phyloP scores from a whole-genome alignment of 2,888 invertebrate genomes.

The Heliconius ismenius region DNA sequence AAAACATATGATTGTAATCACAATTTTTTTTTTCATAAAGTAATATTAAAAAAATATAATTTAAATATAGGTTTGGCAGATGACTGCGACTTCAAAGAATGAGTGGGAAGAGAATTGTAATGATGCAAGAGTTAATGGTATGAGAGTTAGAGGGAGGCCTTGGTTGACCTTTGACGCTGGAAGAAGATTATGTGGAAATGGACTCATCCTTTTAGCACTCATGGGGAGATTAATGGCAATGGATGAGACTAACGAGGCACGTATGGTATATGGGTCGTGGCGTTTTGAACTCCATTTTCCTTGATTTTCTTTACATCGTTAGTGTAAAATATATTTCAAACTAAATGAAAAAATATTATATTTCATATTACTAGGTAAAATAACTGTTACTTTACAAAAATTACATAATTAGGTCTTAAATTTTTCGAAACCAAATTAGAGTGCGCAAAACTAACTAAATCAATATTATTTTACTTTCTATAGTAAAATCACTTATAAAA shows the following conservation, averaged over 20 bases:
- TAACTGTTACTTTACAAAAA: not conserved
- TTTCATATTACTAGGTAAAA: too few species aligned
- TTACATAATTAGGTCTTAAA: not conserved
- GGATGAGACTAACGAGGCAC: not conserved
- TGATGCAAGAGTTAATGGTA: not conserved
- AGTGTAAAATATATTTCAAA: not conserved
- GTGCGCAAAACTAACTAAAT: too few species aligned
- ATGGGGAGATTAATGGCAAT: not conserved
- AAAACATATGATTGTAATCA: conserved; percentile 1
- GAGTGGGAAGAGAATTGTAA: not conserved
- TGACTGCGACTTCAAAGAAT: not conserved
- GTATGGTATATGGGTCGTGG: not conserved
- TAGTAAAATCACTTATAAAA: not conserved
- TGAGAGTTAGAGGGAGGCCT: not conserved
- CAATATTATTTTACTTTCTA: not conserved
- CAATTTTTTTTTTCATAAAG: not conserved
- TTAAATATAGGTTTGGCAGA: not conserved
- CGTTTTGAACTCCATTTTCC: not conserved
- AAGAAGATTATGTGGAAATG: not conserved
- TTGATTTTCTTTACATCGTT: not conserved
- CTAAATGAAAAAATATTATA: not conserved
- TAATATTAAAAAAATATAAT: not conserved
- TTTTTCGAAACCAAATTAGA: not conserved
- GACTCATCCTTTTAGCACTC: not conserved
- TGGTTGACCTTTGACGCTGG: not conserved